Evolutionary conservation across 2,888 invertebrate species (phyloP), one percentile per base, ranked within the genome.

Genomic region (Tortrix viridana): DNA sequence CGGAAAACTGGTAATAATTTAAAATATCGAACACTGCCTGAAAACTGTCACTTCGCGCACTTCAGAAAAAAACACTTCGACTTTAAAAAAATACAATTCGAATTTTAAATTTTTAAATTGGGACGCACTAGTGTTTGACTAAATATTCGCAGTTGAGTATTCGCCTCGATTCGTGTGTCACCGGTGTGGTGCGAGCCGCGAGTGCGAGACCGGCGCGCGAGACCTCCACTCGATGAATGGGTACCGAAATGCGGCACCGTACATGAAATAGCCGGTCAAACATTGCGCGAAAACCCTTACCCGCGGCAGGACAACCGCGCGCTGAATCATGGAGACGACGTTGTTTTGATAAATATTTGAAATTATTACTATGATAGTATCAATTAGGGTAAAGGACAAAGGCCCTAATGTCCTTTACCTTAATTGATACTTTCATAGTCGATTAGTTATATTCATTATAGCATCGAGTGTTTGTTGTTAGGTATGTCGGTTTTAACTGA

Each of bases 211-310:
- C 74, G 88, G 86, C 90, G 89, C 92, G 88, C 89, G 91, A 81
- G 89, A 87, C 89, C 89, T 89, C 81, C 86, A 77, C 82, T 81
- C 86, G 87, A 86, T 92, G 93, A 93, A 93, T 93, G 93, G 88
- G 80, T 87, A 80, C 92, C 92, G 77, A 92, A 92, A 90, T 87
- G 89, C 88, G 85, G 88, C 85, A 85, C 89, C 80, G 87, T 87
- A 89, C 85, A 88, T 92, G 84, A 92, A 92, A 91, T 92, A 92
- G 89, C 85, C 88, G 83, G 84, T 84, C 87, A 85, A 88, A 86
- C 80, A 83, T 84, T 88, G 88, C 82, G 92, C 91, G 89, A 91
- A 92, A 92, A 88, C 91, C 90, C 88, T 89, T 86, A 82, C 86
- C 83, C 82, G 80, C 82, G 79, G 80, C 72, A 78, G 82, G 82